phyloP scores from a whole-genome alignment of 2,888 invertebrate species.

The Meiosimyza decipiens region DNA sequence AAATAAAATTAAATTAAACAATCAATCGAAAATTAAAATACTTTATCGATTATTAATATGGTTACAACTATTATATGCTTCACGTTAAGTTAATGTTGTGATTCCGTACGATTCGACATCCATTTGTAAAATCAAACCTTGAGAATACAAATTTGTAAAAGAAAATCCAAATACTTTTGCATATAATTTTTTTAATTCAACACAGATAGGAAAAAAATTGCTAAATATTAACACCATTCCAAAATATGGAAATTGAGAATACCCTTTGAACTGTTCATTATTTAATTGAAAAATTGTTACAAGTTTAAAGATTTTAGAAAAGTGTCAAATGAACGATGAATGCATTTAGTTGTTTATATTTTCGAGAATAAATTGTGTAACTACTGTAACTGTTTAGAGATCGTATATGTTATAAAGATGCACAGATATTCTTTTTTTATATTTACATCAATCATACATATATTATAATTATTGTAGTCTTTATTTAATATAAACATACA shows the following conservation, averaged over 20 bases:
- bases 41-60: too few relatives aligned
- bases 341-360: slow-evolving; percentile 29
- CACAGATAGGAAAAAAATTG: too few relatives aligned
- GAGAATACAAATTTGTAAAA: too few relatives aligned
- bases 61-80: too few relatives aligned
- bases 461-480: slow-evolving; percentile 25
- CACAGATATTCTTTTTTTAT: slow-evolving; percentile 28
- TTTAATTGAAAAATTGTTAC: slow-evolving; percentile 5
- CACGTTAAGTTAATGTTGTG: too few relatives aligned
- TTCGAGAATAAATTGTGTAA: slow-evolving; percentile 23
- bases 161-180: too few relatives aligned
- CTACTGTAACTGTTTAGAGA: slow-evolving; percentile 13
- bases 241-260: slow-evolving; percentile 13
- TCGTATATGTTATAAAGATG: slow-evolving; percentile 22
- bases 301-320: slow-evolving; percentile 2
- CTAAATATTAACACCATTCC: slow-evolving; percentile 9
- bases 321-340: slow-evolving; percentile 7
- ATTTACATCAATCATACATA: slow-evolving; percentile 27
- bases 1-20: too few relatives aligned
- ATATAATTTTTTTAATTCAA: too few relatives aligned
- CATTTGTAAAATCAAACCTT: too few relatives aligned
- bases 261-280: slow-evolving; percentile 16
- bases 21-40: too few relatives aligned
- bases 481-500: slow-evolving; percentile 17
- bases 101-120: too few relatives aligned